Evolutionary conservation across 2,888 invertebrate species (phyloP), one percentile per base, ranked within the genome.

Genomic region (Platycheirus albimanus): DNA sequence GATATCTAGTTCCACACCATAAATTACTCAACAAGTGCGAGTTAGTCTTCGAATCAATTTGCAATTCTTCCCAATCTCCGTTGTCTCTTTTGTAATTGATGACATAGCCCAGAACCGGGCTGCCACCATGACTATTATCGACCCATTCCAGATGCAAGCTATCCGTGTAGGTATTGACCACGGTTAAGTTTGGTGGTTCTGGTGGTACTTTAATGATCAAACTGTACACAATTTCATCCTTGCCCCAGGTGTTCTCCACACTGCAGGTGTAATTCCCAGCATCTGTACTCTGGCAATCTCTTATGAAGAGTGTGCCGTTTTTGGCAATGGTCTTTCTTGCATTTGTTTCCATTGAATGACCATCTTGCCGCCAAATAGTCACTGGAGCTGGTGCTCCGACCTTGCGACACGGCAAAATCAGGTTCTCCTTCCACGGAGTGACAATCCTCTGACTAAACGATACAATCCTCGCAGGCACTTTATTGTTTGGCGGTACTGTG

Each of bases 21-120:
- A 97, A 91, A 90, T 96, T 96, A 47, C 95, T 94, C 38, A 97
- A 90, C 81, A 96, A 93, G 88, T 96, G 95, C 72, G 95, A 95
- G 78, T 95, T 95, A 5, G 95, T 94, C 80, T 95, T 94, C 6
- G 96, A 95, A 85, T 96, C 95, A 66, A 97, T 95, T 89, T 96
- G 96, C 77, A 96, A 91, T 89, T 97, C 97, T 89, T 97, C 96
- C 97, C 97, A 97, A 88, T 97, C 97, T 0, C 97, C 97, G 87
- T 95, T 96, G 87, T 97, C 96, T 11, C 96, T 93, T 89, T 97
- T 97, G 90, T 96, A 97, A 92, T 97, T 97, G 83, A 97, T 95
- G 4, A 96, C 96, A 90, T 97, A 97, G 36, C 97, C 97, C 83
- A 95, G 90, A 77, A 95, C 94, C 20, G 95, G 94, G 84, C 96